phyloP scores from a whole-genome alignment of 2,888 invertebrate species.

The Auanema sp. region DNA sequence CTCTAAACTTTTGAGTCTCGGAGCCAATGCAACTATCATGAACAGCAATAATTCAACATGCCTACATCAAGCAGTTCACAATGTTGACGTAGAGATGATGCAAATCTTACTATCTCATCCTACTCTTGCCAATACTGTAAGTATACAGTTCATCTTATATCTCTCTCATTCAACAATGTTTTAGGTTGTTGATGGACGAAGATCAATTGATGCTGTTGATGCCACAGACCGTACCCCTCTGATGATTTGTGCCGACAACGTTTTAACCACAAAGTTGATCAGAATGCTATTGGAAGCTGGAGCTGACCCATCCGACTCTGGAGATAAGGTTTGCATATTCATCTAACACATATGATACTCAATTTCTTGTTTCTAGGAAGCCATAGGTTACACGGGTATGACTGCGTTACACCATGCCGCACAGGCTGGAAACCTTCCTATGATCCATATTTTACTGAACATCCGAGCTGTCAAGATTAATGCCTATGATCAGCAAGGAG shows the following conservation, averaged over 20 bases:
- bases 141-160: no score
- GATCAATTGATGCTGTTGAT: slow-evolving; percentile 4
- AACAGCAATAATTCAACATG: neutral
- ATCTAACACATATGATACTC: no score
- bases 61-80: neutral
- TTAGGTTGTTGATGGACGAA: neutral
- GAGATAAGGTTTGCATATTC: neutral
- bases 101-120: neutral
- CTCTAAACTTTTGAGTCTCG: neutral
- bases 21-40: slow-evolving; percentile 1
- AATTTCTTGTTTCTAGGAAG: neutral
- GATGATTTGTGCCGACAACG: neutral
- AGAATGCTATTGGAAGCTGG: neutral
- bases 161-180: no score
- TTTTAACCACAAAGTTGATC: neutral
- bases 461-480: neutral
- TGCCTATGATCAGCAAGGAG: neutral
- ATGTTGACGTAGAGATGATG: neutral
- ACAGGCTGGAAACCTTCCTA: neutral
- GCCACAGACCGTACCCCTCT: neutral
- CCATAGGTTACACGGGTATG: neutral
- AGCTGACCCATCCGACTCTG: neutral
- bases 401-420: neutral
- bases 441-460: neutral
- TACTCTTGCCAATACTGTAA: neutral